phyloP scores from a whole-genome alignment of 2,113 vertebrate genomes.

The Psittacus erithacus region DNA sequence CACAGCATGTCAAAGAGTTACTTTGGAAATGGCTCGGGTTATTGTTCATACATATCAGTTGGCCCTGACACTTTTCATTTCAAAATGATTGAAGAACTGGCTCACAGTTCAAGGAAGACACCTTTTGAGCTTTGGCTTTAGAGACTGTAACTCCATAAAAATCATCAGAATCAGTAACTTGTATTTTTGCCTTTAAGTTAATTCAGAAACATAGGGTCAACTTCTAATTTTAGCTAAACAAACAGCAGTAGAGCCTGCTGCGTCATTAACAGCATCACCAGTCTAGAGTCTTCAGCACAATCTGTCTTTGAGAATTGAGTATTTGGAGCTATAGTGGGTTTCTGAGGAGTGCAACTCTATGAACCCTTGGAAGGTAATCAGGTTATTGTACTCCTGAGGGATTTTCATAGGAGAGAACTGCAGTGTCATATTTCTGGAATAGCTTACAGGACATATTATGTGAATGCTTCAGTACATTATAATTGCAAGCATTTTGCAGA shows the following conservation, averaged over 20 bases:
- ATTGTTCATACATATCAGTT: neutral
- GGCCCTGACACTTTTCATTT: neutral
- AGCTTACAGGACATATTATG: neutral
- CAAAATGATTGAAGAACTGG: neutral
- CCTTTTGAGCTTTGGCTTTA: neutral
- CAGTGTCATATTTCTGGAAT: neutral
- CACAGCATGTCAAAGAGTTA: neutral
- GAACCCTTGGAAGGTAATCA: neutral
- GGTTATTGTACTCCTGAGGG: neutral
- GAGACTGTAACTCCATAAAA: neutral
- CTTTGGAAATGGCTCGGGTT: neutral
- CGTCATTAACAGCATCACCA: neutral
- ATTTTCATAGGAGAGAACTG: neutral
- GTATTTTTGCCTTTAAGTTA: neutral
- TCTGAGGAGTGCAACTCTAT: neutral
- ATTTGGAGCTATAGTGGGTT: neutral
- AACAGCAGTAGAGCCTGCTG: neutral
- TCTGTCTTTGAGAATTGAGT: neutral
- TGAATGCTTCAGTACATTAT: neutral
- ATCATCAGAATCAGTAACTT: neutral
- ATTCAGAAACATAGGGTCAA: neutral
- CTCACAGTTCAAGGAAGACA: neutral
- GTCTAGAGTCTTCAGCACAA: slow-evolving; percentile 14
- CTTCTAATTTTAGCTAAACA: slow-evolving; percentile 59
- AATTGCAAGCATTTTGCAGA: neutral